Evolutionary conservation across 2,888 invertebrate genomes (phyloP).

Genomic region (Chelonus formosanus): DNA sequence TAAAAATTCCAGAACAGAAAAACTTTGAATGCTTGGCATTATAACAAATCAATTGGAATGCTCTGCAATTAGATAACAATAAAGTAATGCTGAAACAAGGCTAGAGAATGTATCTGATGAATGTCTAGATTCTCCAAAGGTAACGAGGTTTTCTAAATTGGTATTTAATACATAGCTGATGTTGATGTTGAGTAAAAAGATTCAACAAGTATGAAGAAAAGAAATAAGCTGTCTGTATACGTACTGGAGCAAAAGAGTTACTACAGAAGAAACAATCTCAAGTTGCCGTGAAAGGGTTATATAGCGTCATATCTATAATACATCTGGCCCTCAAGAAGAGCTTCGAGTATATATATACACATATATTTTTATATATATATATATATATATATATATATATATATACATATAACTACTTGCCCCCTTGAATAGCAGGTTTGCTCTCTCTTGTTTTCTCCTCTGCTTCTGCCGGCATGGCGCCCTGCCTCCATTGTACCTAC

Average conservation of each 20-base stretch:
- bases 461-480: conserved; percentile 24
- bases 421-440: too few relatives aligned
- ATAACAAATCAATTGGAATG: conserved; percentile 6
- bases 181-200: conserved; percentile 9
- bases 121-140: too few relatives aligned
- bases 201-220: conserved; percentile 15
- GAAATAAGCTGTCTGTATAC: conserved; percentile 22
- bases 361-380: neutral
- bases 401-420: too few relatives aligned
- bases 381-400: too few relatives aligned
- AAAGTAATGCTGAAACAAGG: conserved; percentile 4
- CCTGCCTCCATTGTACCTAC: conserved; percentile 25
- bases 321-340: conserved; percentile 11
- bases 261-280: conserved; percentile 24
- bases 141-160: too few relatives aligned
- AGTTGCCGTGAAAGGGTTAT: conserved; percentile 26
- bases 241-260: conserved; percentile 3
- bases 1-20: too few relatives aligned
- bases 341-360: conserved; percentile 21
- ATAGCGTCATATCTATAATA: conserved; percentile 26
- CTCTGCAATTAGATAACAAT: neutral
- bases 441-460: neutral
- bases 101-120: neutral
- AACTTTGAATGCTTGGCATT: too few relatives aligned
- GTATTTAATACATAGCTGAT: neutral